phyloP scores from a whole-genome alignment of 2,113 vertebrate genomes.

The Numida meleagris region DNA sequence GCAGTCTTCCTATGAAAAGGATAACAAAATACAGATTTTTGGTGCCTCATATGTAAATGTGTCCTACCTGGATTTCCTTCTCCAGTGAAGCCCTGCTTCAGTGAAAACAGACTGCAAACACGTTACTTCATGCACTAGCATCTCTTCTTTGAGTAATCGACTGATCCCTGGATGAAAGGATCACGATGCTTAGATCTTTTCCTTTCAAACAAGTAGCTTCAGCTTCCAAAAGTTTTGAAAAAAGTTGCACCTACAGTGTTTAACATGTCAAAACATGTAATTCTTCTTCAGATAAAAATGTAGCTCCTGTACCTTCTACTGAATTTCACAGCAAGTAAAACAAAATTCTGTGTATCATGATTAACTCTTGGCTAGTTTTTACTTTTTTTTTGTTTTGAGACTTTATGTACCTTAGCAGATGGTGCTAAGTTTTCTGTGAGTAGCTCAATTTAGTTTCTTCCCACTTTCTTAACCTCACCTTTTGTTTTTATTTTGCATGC shows the following conservation, averaged over 20 bases:
- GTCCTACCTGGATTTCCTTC: not conserved
- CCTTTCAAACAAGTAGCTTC: not conserved
- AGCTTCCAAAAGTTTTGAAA: not conserved
- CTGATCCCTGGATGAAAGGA: not conserved
- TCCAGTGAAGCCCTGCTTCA: not conserved
- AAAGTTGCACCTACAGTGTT: not conserved
- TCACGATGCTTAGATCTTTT: not conserved
- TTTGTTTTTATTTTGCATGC: conserved; percentile 49
- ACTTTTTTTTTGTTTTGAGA: not conserved
- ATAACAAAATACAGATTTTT: not conserved
- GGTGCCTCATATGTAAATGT: not conserved
- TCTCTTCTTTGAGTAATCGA: not conserved
- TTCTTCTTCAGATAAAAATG: not conserved
- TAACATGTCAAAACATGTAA: not conserved
- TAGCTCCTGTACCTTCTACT: not conserved
- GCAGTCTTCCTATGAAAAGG: not conserved
- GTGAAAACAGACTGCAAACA: not conserved
- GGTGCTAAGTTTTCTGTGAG: conserved; percentile 14
- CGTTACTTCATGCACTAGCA: not conserved
- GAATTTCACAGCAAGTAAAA: not conserved
- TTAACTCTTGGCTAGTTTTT: conserved; percentile 27
- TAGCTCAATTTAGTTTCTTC: conserved; percentile 31
- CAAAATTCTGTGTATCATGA: not conserved
- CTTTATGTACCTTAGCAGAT: conserved; percentile 10
- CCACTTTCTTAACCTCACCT: not conserved